Base-by-base conservation (phyloP, 2,113 vertebrate species). In the Glaucomys volans region DNA sequence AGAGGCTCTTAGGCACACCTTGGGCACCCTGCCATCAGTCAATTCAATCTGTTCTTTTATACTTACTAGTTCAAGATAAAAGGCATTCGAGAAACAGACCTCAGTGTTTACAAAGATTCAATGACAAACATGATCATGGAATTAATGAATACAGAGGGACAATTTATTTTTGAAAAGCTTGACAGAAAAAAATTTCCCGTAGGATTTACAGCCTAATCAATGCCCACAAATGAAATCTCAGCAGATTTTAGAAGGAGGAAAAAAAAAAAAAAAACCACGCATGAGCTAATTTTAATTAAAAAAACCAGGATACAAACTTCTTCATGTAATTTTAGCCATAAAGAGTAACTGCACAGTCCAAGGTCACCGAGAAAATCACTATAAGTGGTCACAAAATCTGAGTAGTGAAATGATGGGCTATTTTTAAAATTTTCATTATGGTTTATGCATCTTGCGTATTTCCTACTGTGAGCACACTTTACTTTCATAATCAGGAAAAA, bases 291-390 rank as follows among this genome's bases (percentile, higher is more conserved):
- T 59, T 91, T 82, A 93, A 74, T 4, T 62, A 6, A 69, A 76
- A 69, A 69, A 24, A 86, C 72, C 42, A 96, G n/a, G 35, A 74
- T 24, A 67, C 11, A 79, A 79, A 62, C 12, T 69, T 72, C 90
- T 79, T 37, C 26, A 28, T 90, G 54, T 77, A 77, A 85, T 93
- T 72, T 87, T 91, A 87, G 59, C 75, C 35, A 22, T 79, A 35
- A 42, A 44, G 84, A 94, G 77, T 83, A 94, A 64, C 8, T 80
- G 4, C 6, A 44, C 12, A 77, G 54, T 18, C 28, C 0, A 95
- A 89, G 20, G 14, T 76, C 20, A 71, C 91, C 64, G n/a, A 42
- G 72, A 50, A 96, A 95, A 81, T 35, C 0, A 80, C 8, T 17
- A 47, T 26, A 71, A 52, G 64, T 62, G 22, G 13, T 57, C 35